Percentiles rank a stretch among this genome's conserved stretches.
Evolutionary conservation across 1,140 invertebrate genomes (phyloP).

Genomic region (Diuraphis noxia): DNA sequence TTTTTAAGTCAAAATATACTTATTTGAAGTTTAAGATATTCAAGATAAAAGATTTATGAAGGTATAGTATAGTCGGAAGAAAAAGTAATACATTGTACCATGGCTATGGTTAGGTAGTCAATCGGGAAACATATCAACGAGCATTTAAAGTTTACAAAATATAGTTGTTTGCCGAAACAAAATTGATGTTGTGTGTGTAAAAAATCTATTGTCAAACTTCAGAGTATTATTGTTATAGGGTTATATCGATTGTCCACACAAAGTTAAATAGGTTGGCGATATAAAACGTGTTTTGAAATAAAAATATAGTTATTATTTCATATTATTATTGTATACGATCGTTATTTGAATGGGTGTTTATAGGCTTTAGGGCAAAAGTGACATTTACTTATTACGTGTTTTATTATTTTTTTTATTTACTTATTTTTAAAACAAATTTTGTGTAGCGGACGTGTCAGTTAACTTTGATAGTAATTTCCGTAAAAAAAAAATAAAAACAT

Average conservation of each 20-base stretch:
- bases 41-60: not conserved
- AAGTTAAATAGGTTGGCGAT: not conserved
- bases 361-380: not conserved
- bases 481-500: not conserved
- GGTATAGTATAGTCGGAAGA: not conserved
- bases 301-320: not conserved
- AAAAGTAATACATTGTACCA: not conserved
- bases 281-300: not conserved
- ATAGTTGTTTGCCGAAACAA: not conserved
- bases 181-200: not conserved
- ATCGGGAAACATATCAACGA: not conserved
- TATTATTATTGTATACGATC: not conserved
- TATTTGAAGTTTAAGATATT: not conserved
- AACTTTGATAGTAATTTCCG: not conserved
- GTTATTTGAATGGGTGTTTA: constrained; percentile 1
- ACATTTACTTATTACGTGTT: not conserved
- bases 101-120: too few species aligned
- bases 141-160: not conserved
- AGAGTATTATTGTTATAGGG: not conserved
- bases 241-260: not conserved
- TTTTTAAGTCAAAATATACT: not conserved
- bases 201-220: not conserved
- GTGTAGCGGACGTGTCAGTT: not conserved
- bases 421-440: not conserved
- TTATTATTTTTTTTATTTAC: constrained; percentile 1